Evolutionary conservation across 2,797 vertebrate species (phyloP).

Genomic region (Erithacus rubecula): DNA sequence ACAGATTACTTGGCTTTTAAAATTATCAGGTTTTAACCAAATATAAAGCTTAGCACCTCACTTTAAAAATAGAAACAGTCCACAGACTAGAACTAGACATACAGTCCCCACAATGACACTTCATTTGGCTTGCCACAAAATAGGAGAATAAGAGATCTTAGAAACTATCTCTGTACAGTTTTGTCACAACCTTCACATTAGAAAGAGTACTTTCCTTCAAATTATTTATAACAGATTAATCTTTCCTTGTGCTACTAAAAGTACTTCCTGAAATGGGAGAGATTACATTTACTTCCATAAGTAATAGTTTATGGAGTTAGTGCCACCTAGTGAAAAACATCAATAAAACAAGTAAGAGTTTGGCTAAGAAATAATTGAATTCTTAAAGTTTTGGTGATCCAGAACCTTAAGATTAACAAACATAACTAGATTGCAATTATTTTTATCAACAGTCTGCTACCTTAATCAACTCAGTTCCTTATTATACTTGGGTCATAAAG

Average conservation of each 20-base stretch:
- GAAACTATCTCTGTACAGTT: background rate
- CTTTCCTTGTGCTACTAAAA: background rate
- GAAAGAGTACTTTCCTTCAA: background rate
- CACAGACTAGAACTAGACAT: background rate
- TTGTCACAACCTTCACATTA: background rate
- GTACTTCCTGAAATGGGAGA: background rate
- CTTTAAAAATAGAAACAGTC: background rate
- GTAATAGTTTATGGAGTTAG: slow-evolving; percentile 26
- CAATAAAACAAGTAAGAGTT: background rate
- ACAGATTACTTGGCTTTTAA: background rate
- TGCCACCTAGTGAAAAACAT: slow-evolving; percentile 50
- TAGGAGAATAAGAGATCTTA: background rate
- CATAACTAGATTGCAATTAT: background rate
- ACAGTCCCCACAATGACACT: background rate
- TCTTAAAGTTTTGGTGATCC: background rate
- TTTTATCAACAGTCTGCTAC: background rate
- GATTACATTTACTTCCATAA: background rate
- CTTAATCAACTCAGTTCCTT: background rate
- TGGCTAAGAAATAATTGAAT: background rate
- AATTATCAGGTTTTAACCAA: background rate
- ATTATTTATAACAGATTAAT: background rate
- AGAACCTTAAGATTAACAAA: background rate
- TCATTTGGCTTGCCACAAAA: background rate
- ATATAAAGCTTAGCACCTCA: background rate
- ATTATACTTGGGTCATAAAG: background rate